Base-by-base conservation (phyloP, 2,797 vertebrate genomes). In the Champsocephalus esox region DNA sequence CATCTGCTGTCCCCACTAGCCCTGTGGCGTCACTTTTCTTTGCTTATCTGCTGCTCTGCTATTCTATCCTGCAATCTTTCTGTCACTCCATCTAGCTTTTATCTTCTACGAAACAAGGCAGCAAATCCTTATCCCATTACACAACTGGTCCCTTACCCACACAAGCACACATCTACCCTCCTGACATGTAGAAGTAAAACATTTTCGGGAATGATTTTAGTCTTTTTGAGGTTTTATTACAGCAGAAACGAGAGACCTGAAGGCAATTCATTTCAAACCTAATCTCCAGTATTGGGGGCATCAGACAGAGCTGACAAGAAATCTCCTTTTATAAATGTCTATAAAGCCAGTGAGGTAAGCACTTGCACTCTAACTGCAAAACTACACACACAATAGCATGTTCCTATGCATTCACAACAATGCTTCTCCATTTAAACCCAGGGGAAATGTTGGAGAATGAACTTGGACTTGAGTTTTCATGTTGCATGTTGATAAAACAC, bases 81-180 rank as follows among this genome's bases (percentile, higher is more conserved):
- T 16, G 52, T 79, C 50, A 2, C 69, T 71, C 70, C 58, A 57
- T 87, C 78, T 41, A 34, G 74, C 57, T 79, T 81, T 88, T 85
- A 91, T 92, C 82, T 84, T 32, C 41, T 52, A 65, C 50, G 7
- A 70, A 83, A 88, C 87, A 88, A 85, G 77, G 77, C 86, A 89
- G 86, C 59, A 89, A 91, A 85, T 92, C 79, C 75, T 90, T 89
- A 84, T 83, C 83, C 75, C 1, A 19, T 89, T 88, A 89, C 69
- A 85, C 83, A 87, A 88, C 78, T 19, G 38, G 61, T 70, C 58
- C 52, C 74, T 75, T 70, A 52, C 45, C 49, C 75, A 70, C 77
- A 57, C 34, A 16, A 13, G 24, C 34, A 14, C 51, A 70, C 64
- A 81, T 74, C 58, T 60, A 16, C 59, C 56, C 71, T 60, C 16